phyloP scores from a whole-genome alignment of 2,113 vertebrate species.

The Recurvirostra avosetta region DNA sequence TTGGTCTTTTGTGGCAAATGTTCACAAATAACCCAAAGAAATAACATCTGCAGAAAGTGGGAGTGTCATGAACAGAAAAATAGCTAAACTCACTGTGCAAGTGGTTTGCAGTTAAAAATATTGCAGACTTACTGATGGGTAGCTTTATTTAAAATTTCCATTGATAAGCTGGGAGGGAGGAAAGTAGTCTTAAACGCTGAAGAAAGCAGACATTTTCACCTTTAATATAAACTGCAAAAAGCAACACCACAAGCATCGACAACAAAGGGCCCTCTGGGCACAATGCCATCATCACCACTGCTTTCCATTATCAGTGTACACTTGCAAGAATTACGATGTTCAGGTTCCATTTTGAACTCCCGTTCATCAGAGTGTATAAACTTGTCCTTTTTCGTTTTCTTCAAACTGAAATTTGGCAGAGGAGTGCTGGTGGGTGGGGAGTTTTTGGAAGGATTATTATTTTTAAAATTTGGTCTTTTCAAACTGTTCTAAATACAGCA shows the following conservation, averaged over 20 bases:
- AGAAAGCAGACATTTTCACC: background rate
- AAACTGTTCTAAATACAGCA: constrained; percentile 59
- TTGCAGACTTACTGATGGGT: background rate
- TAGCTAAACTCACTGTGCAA: background rate
- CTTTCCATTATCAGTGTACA: background rate
- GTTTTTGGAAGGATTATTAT: constrained; percentile 29
- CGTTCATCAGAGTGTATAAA: background rate
- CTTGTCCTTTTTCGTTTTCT: constrained; percentile 12
- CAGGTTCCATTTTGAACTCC: constrained; percentile 24
- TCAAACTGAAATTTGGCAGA: constrained; percentile 37
- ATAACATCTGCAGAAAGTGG: background rate
- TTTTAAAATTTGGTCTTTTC: constrained; percentile 24
- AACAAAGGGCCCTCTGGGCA: background rate
- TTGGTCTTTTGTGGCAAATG: background rate
- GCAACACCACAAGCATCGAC: background rate
- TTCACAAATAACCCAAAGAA: background rate
- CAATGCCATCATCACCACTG: background rate
- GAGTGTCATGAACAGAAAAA: background rate
- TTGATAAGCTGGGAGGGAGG: background rate
- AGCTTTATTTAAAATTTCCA: background rate
- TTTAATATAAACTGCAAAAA: background rate
- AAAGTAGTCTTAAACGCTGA: background rate
- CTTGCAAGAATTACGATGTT: background rate
- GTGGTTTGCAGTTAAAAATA: background rate
- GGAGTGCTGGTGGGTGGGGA: constrained; percentile 2